phyloP scores from a whole-genome alignment of 2,797 vertebrate genomes.

The Coccyzus lansbergi region DNA sequence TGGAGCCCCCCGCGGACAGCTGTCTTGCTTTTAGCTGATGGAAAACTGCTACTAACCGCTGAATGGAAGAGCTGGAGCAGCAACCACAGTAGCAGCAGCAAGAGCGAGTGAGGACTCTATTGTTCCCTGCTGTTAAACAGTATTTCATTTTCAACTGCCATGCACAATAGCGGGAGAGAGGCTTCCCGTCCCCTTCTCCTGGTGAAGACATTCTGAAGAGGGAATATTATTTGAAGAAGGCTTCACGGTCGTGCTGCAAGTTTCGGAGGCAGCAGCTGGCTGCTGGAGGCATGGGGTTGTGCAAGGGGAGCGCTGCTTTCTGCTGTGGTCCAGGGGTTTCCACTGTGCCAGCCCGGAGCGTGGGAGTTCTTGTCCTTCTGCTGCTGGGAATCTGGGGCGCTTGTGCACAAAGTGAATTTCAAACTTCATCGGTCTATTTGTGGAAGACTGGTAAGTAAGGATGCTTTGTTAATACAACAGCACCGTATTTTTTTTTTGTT shows the following conservation, averaged over 20 bases:
- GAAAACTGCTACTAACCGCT: slow-evolving; percentile 68
- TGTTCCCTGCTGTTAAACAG: slow-evolving; percentile 81
- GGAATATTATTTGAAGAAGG: not conserved
- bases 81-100: slow-evolving; percentile 76
- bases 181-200: not conserved
- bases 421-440: slow-evolving; percentile 88
- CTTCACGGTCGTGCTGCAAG: not conserved
- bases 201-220: slow-evolving; percentile 31
- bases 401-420: slow-evolving; percentile 81
- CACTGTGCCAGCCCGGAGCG: slow-evolving; percentile 41
- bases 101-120: slow-evolving; percentile 65
- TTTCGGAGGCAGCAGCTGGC: slow-evolving; percentile 71
- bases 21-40: slow-evolving; percentile 74
- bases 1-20: slow-evolving; percentile 79
- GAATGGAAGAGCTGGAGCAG: slow-evolving; percentile 80
- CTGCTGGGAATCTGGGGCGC: slow-evolving; percentile 78
- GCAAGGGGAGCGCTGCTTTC: slow-evolving; percentile 72
- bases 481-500: not conserved
- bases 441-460: slow-evolving; percentile 92
- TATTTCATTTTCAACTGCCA: slow-evolving; percentile 74
- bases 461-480: not conserved
- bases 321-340: slow-evolving; percentile 62
- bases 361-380: slow-evolving; percentile 82
- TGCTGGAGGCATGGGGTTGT: slow-evolving; percentile 82
- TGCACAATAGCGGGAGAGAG: slow-evolving; percentile 71